phyloP scores from a whole-genome alignment of 1,140 invertebrate species.

The Reticulitermes speratus region DNA sequence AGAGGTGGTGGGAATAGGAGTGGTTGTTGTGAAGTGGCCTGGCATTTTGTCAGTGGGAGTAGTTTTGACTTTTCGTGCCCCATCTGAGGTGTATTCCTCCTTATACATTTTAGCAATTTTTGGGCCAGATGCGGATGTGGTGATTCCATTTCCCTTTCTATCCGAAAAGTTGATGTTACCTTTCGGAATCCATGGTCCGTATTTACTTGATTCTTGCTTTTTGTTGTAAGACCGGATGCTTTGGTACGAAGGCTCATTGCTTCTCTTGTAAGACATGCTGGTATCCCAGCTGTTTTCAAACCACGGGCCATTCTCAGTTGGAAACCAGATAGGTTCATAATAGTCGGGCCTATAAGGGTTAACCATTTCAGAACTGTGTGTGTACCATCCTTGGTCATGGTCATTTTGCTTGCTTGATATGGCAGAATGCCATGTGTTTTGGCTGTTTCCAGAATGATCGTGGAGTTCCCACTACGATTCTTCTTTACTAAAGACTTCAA shows the following conservation, averaged over 20 bases:
- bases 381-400: neutral
- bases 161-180: constrained; percentile 27
- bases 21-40: constrained; percentile 38
- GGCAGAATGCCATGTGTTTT: neutral
- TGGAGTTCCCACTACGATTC: constrained; percentile 21
- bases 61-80: neutral
- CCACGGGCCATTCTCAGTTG: neutral
- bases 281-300: neutral
- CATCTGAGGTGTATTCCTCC: neutral
- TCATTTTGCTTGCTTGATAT: neutral
- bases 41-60: neutral
- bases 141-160: neutral
- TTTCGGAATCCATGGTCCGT: constrained; percentile 32
- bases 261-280: neutral
- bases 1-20: constrained; percentile 36
- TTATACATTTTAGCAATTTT: neutral
- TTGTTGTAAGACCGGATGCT: neutral
- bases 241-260: neutral
- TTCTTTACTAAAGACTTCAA: constrained; percentile 55
- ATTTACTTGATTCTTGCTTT: constrained; percentile 21
- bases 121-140: neutral
- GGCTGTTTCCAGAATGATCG: neutral
- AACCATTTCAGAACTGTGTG: neutral
- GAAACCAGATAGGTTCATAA: neutral
- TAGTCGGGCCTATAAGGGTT: neutral